phyloP scores from a whole-genome alignment of 2,888 invertebrate genomes.

The Cylindroiulus punctatus region DNA sequence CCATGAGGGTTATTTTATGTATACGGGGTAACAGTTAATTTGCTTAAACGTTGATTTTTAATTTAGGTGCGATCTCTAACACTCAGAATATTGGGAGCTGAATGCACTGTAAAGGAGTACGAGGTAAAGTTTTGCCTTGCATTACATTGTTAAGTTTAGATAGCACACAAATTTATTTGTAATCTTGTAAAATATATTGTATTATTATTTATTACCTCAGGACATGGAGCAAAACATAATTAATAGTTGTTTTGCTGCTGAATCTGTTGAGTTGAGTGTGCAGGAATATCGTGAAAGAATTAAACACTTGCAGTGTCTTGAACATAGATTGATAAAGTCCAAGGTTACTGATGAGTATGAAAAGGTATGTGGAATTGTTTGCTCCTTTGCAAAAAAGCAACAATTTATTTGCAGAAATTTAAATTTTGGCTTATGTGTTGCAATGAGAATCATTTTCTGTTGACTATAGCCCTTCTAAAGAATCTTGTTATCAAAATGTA shows the following conservation, averaged over 20 bases:
- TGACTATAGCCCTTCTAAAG: no score
- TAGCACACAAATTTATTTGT: neutral
- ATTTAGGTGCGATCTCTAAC: slow-evolving; percentile 74
- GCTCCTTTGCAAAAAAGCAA: neutral
- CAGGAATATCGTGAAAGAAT: slow-evolving; percentile 84
- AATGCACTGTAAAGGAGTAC: slow-evolving; percentile 54
- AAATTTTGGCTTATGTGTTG: no score
- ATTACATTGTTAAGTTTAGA: neutral
- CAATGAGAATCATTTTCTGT: no score
- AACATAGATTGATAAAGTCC: slow-evolving; percentile 64
- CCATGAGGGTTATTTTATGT: neutral
- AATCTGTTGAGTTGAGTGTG: slow-evolving; percentile 77
- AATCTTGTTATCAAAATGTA: no score
- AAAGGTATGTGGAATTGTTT: neutral
- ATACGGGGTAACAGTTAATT: neutral
- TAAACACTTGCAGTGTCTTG: slow-evolving; percentile 77
- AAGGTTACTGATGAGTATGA: slow-evolving; percentile 6
- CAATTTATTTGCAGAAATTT: neutral
- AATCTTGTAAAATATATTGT: neutral
- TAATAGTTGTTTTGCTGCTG: slow-evolving; percentile 74
- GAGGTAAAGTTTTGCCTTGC: neutral
- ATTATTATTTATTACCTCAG: slow-evolving; percentile 4
- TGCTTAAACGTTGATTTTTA: neutral
- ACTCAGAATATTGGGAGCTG: slow-evolving; percentile 71
- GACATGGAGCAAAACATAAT: slow-evolving; percentile 68